Base-by-base conservation (phyloP, 2,888 invertebrate genomes). In the Perizoma affinitatum region DNA sequence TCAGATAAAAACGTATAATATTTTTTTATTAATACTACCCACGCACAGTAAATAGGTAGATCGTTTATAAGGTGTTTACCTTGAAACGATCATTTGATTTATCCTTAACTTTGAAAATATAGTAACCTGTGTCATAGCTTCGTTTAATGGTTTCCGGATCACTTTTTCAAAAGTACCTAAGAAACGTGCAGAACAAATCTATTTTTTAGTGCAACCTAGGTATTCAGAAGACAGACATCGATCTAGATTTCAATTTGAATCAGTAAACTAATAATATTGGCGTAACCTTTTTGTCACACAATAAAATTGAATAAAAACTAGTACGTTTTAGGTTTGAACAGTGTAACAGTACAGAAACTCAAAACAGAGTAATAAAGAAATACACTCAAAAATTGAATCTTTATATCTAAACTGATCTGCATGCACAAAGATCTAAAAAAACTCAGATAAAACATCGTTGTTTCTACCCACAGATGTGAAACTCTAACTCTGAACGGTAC, bases 401-500 rank as follows among this genome's bases (percentile, higher is more conserved):
- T 22, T 22, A 38, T 6, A 4, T 38, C 38, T 38, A 38, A 4
- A 4, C 38, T 5, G 7, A 38, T 38, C 38, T 38, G 22, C 3
- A 22, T 22, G 22, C 22, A 22, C 22, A 22, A 22, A 3, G 22
- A 38, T 38, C 1, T 38, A 38, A 38, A 38, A 6, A 38, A 38
- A 38, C 1, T 7, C 5, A 4, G 1, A 38, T 38, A 22, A 22
- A 22, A 22, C 22, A 22, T 22, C 22, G 22, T 22, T 22, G 22
- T 50, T 36, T 6, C 54, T 59, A 33, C 47, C 66, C 43, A 43
- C 86, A 96, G 96, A 74, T 96, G 96, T 80, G 84, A 87, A 65
- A 88, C 94, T 0, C 88, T 95, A 48, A 93, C 93, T 57, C 72
- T 95, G 51, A 96, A 97, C 74, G 97, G 96, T 0, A 95, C 95